A percentile compares a stretch with the other conserved stretches of the same genome.
Evolutionary conservation across 2,113 vertebrate genomes (phyloP).

Genomic region (Colinus virginianus): DNA sequence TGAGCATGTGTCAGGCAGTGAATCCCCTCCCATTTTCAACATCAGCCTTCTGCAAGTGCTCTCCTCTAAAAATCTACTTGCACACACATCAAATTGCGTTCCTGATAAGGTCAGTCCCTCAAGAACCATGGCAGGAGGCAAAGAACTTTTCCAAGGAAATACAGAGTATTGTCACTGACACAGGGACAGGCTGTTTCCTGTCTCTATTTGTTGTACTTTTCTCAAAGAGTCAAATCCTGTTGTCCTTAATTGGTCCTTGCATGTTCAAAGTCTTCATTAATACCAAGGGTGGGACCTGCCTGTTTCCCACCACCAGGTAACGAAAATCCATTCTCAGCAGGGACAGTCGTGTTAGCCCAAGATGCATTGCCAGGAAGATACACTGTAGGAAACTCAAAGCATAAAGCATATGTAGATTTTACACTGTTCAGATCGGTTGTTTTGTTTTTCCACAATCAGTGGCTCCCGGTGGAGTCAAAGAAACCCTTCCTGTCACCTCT

Average conservation of each 20-base stretch:
- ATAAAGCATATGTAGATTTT: neutral
- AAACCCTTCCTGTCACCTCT: neutral
- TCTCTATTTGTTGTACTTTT: neutral
- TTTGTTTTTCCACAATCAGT: neutral
- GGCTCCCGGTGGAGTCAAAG: neutral
- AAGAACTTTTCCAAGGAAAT: constrained; percentile 63
- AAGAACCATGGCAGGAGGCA: constrained; percentile 49
- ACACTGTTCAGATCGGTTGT: neutral
- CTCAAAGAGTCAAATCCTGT: constrained; percentile 5
- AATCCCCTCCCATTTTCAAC: neutral
- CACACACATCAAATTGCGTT: constrained; percentile 27
- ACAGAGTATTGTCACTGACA: constrained; percentile 5
- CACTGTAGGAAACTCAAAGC: neutral
- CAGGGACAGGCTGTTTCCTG: constrained; percentile 47
- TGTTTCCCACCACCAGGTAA: neutral
- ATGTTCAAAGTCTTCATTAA: neutral
- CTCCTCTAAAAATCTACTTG: neutral
- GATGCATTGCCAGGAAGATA: neutral
- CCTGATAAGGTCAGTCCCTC: constrained; percentile 55
- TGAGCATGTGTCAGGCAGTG: neutral
- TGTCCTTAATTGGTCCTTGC: neutral
- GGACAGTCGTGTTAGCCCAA: neutral
- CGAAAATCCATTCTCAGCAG: neutral
- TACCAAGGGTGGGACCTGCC: neutral
- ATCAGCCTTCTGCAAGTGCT: neutral